Percentiles rank a stretch among this genome's conserved stretches.
Evolutionary conservation across 2,888 invertebrate genomes (phyloP).

Genomic region (Troides helena): DNA sequence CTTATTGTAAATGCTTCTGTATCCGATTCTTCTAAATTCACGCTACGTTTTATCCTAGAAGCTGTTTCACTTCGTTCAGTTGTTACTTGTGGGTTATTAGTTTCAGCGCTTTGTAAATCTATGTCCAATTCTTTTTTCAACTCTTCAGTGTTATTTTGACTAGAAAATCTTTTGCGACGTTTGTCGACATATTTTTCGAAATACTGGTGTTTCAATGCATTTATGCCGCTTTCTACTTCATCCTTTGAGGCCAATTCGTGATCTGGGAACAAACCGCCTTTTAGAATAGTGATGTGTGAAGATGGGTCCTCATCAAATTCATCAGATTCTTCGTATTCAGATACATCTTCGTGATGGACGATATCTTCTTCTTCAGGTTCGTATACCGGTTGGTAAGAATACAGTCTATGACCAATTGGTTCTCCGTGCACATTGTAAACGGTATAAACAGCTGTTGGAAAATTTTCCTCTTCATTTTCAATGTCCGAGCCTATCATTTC

Average conservation of each 20-base stretch:
- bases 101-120: conserved; percentile 54
- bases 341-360: conserved; percentile 52
- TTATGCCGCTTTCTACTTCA: conserved; percentile 55
- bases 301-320: conserved; percentile 52
- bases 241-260: conserved; percentile 40
- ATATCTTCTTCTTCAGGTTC: conserved; percentile 69
- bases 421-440: conserved; percentile 74
- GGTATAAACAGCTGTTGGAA: conserved; percentile 70
- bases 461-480: conserved; percentile 51
- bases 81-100: conserved; percentile 41
- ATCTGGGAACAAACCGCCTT: conserved; percentile 68
- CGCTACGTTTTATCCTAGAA: conserved; percentile 54
- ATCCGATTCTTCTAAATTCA: conserved; percentile 52
- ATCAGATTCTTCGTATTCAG: conserved; percentile 57
- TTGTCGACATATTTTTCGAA: conserved; percentile 71
- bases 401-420: conserved; percentile 70
- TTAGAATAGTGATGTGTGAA: conserved; percentile 62
- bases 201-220: conserved; percentile 70
- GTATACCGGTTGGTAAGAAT: conserved; percentile 74
- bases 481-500: conserved; percentile 49
- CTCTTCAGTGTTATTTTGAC: conserved; percentile 49
- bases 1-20: conserved; percentile 51
- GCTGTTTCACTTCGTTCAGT: conserved; percentile 43
- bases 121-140: conserved; percentile 48
- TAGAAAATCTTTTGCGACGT: conserved; percentile 64